phyloP scores from a whole-genome alignment of 2,113 vertebrate genomes.

The Antechinus stuartii region DNA sequence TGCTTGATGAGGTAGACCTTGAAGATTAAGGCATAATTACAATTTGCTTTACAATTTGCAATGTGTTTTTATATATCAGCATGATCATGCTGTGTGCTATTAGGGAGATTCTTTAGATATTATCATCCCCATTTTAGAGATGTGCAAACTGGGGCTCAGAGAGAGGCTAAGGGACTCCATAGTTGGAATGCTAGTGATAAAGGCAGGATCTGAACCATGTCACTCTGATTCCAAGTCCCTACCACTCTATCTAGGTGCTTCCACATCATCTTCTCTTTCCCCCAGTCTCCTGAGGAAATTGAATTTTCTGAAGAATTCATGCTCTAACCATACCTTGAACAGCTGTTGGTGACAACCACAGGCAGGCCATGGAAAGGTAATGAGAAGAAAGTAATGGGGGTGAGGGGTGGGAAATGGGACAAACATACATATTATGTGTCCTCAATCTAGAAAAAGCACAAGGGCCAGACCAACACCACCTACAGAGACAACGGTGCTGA shows the following conservation, averaged over 20 bases:
- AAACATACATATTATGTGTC: background rate
- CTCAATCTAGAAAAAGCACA: background rate
- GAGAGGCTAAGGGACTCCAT: background rate
- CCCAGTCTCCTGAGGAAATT: background rate
- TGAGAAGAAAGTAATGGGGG: background rate
- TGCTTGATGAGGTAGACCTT: background rate
- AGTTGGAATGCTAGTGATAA: background rate
- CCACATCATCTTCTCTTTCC: background rate
- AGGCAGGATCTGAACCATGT: background rate
- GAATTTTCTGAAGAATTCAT: background rate
- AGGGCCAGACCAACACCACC: background rate
- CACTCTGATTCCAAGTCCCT: background rate
- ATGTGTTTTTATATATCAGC: background rate
- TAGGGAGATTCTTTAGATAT: background rate
- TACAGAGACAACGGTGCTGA: slow-evolving; percentile 55
- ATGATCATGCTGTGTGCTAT: background rate
- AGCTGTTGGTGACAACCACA: background rate
- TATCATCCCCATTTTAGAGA: background rate
- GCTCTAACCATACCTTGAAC: background rate
- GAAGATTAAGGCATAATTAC: slow-evolving; percentile 2
- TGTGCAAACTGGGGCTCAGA: background rate
- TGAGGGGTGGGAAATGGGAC: background rate
- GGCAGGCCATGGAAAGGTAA: background rate
- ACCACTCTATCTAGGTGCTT: background rate
- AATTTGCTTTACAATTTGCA: background rate